Conservation (phyloP, 2,888 invertebrate genomes). For the Alsophila aescularia region DNA sequence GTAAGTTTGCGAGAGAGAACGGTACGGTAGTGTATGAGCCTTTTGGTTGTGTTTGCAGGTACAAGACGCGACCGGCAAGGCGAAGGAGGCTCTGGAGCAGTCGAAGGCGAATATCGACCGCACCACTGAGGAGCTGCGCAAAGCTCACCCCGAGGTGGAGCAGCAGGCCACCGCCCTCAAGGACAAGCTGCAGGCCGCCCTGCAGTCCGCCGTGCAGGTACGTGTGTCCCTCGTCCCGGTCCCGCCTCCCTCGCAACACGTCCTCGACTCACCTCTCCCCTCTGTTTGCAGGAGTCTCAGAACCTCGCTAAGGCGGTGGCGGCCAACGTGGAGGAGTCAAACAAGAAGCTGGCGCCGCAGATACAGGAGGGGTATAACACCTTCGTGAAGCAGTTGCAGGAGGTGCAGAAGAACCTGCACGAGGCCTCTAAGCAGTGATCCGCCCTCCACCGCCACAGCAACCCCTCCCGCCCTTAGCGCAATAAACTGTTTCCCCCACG, state of each 20-base stretch:
- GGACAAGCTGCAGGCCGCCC: conserved; percentile 62
- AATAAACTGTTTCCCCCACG: conserved; percentile 3
- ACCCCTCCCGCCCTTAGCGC: not conserved
- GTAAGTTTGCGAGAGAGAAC: not conserved
- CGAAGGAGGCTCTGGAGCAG: conserved; percentile 66
- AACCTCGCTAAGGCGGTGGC: conserved; percentile 69
- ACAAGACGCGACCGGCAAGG: conserved; percentile 69
- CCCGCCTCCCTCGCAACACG: not conserved
- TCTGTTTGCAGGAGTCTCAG: conserved; percentile 57
- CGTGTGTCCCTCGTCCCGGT: not conserved
- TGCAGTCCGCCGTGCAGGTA: conserved; percentile 63
- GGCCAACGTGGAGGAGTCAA: conserved; percentile 62
- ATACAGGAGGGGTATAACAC: conserved; percentile 71
- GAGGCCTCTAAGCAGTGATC: conserved; percentile 70
- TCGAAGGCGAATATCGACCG: conserved; percentile 58
- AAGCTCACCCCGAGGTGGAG: conserved; percentile 73
- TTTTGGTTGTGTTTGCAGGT: conserved; percentile 47
- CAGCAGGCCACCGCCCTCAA: conserved; percentile 60
- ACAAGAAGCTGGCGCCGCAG: conserved; percentile 71
- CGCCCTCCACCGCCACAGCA: not conserved
- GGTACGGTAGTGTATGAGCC: not conserved
- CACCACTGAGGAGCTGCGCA: conserved; percentile 64
- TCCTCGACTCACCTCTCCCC: not conserved
- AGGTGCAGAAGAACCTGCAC: conserved; percentile 70
- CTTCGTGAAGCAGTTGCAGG: conserved; percentile 65